A percentile compares a stretch with the other conserved stretches of the same genome.
These are phyloP conservation scores for Psilopogon haemacephalus DNA, from an alignment of 2,113 vertebrate species.

Conservation along the genomic window DNA sequence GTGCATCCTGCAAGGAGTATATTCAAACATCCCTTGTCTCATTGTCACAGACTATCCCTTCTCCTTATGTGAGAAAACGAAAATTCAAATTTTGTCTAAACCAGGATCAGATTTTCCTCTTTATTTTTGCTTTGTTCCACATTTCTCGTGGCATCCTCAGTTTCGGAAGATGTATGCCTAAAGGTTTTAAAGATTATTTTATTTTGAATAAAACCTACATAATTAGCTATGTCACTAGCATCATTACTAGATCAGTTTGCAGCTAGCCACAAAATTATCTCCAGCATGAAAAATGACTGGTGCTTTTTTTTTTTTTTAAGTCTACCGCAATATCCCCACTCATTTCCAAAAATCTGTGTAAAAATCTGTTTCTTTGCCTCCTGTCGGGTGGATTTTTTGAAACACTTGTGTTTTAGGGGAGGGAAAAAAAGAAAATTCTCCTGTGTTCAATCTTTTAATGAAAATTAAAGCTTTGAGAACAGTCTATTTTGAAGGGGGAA, in stretches of 20 bases:
- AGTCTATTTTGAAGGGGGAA: neutral
- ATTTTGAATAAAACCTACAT: neutral
- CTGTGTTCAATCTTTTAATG: neutral
- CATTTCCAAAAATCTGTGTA: constrained; percentile 44
- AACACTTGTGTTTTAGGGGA: neutral
- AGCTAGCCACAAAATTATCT: constrained; percentile 8
- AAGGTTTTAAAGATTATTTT: neutral
- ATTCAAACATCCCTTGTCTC: neutral
- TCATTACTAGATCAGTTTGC: neutral
- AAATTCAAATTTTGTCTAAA: neutral
- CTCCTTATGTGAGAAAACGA: neutral
- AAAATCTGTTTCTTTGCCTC: constrained; percentile 40
- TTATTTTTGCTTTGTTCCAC: neutral
- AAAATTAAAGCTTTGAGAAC: constrained; percentile 22
- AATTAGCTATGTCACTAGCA: neutral
- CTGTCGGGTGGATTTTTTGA: constrained; percentile 11
- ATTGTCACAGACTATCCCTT: neutral
- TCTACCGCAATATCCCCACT: neutral
- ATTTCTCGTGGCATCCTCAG: neutral
- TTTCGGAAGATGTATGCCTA: neutral
- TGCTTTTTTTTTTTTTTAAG: constrained; percentile 13
- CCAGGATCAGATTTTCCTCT: neutral
- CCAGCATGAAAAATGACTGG: neutral
- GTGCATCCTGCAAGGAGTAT: neutral
- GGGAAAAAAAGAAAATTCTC: neutral